A percentile compares a stretch with the other conserved stretches of the same genome.
These are phyloP conservation scores for Acrobasis consociella DNA, from an alignment of 2,888 invertebrate species.

Conservation along the genomic window DNA sequence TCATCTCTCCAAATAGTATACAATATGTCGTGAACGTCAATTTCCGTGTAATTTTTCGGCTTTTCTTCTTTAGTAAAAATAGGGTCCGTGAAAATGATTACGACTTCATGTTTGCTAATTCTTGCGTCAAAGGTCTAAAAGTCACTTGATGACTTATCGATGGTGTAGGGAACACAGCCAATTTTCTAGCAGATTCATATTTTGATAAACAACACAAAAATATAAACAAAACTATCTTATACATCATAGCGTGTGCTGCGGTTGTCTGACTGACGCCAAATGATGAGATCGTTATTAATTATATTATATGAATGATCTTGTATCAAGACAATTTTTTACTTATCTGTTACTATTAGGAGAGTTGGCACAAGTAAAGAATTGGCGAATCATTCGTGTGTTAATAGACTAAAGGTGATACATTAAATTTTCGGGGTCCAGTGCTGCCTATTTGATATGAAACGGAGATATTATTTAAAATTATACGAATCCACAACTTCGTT, in stretches of 20 bases:
- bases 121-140: slow-evolving; percentile 34
- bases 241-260: neutral
- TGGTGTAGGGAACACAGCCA: slow-evolving; percentile 27
- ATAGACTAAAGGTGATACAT: too few species aligned
- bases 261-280: too few species aligned
- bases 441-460: too few species aligned
- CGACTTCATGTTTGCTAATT: slow-evolving; percentile 40
- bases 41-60: slow-evolving; percentile 49
- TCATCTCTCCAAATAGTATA: slow-evolving; percentile 38
- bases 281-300: too few species aligned
- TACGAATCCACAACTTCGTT: too few species aligned
- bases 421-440: too few species aligned
- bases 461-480: too few species aligned
- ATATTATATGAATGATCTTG: too few species aligned
- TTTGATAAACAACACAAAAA: neutral
- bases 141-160: slow-evolving; percentile 30
- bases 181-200: slow-evolving; percentile 27
- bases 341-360: too few species aligned
- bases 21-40: slow-evolving; percentile 47
- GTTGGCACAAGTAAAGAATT: too few species aligned
- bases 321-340: too few species aligned
- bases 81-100: slow-evolving; percentile 21
- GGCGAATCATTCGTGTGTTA: too few species aligned
- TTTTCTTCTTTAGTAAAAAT: slow-evolving; percentile 31
- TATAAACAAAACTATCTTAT: neutral